phyloP scores from a whole-genome alignment of 2,888 invertebrate species.

The Papilio gigon region DNA sequence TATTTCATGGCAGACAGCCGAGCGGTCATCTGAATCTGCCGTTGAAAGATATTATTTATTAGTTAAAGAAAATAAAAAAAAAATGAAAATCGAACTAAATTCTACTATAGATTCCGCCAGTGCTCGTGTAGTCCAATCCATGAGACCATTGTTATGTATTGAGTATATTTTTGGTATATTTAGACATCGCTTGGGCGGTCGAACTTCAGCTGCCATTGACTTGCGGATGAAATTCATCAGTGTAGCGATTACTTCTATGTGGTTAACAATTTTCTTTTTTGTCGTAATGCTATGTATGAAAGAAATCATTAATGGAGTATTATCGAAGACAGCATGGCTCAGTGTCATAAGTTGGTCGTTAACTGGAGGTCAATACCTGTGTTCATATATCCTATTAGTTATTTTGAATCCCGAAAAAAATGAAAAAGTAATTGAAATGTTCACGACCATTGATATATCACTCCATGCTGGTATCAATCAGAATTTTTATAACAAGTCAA shows the following conservation, averaged over 20 bases:
- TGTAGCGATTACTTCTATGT: conserved; percentile 43
- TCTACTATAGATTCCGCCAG: not conserved
- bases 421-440: conserved; percentile 50
- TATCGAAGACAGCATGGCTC: too few species aligned
- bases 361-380: conserved; percentile 51
- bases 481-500: conserved; percentile 1
- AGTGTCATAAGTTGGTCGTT: conserved; percentile 51
- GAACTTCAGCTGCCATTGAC: conserved; percentile 47
- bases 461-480: conserved; percentile 2
- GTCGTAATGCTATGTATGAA: too few species aligned
- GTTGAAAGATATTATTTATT: not conserved
- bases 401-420: conserved; percentile 43
- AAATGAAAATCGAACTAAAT: not conserved
- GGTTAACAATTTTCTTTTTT: conserved; percentile 20
- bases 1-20: not conserved
- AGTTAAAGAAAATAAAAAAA: too few species aligned
- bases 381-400: conserved; percentile 46
- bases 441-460: conserved; percentile 52
- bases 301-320: conserved; percentile 44
- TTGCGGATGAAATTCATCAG: conserved; percentile 53
- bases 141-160: conserved; percentile 50
- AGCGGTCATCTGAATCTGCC: not conserved
- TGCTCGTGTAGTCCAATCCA: conserved; percentile 21
- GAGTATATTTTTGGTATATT: conserved; percentile 59
- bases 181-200: conserved; percentile 51